Conservation (phyloP, 2,888 invertebrate species). For the Aspidiotus rigidus region DNA sequence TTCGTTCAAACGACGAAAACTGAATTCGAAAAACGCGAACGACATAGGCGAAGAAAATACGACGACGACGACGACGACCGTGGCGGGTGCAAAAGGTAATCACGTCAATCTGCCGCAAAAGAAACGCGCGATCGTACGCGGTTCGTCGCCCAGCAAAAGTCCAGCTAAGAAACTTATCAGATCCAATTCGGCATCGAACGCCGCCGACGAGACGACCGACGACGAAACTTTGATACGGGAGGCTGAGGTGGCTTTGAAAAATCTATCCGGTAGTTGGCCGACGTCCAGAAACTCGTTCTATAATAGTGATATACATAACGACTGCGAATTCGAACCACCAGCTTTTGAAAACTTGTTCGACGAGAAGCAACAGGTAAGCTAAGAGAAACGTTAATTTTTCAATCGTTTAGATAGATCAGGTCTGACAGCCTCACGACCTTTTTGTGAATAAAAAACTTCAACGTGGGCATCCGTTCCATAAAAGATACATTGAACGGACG, state of each 20-base stretch:
- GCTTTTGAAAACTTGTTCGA: constrained; percentile 77
- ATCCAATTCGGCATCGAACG: constrained; percentile 30
- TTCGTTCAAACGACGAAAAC: constrained; percentile 28
- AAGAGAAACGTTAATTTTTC: too few relatives aligned
- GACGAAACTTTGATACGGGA: constrained; percentile 77
- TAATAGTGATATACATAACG: constrained; percentile 54
- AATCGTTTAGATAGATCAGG: too few relatives aligned
- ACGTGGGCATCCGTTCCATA: too few relatives aligned
- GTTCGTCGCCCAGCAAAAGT: constrained; percentile 44
- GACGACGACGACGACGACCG: background rate
- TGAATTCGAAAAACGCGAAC: constrained; percentile 23
- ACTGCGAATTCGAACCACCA: constrained; percentile 58
- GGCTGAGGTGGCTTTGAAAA: constrained; percentile 77
- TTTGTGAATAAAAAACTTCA: too few relatives aligned
- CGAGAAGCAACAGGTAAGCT: constrained; percentile 55
- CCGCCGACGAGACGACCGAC: constrained; percentile 50
- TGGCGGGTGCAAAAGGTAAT: constrained; percentile 12
- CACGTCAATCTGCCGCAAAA: constrained; percentile 48
- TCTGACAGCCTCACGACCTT: too few relatives aligned
- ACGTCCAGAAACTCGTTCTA: constrained; percentile 55
- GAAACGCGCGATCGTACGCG: constrained; percentile 46
- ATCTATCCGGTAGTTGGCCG: constrained; percentile 70
- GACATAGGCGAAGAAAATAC: constrained; percentile 16
- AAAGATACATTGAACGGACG: too few relatives aligned
- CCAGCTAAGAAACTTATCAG: constrained; percentile 41